phyloP scores from a whole-genome alignment of 2,888 invertebrate species.

The Notodonta dromedarius region DNA sequence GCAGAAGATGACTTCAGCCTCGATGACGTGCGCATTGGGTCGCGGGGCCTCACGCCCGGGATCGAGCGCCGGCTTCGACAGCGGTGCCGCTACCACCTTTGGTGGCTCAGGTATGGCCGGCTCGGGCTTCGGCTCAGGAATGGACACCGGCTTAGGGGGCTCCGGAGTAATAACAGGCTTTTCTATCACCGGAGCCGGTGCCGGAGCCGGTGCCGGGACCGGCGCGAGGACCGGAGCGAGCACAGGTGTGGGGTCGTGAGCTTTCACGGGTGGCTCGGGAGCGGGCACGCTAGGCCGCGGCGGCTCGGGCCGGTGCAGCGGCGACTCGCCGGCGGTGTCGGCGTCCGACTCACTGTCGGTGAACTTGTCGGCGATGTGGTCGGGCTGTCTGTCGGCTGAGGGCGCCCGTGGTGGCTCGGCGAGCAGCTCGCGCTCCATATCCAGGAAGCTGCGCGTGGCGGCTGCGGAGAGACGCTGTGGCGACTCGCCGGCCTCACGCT shows the following conservation, averaged over 20 bases:
- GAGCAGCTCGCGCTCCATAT: conserved; percentile 78
- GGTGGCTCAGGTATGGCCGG: conserved; percentile 19
- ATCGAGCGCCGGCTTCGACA: conserved; percentile 36
- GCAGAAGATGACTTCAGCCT: conserved; percentile 88
- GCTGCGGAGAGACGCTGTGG: conserved; percentile 59
- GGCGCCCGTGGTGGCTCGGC: conserved; percentile 65
- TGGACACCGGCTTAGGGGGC: conserved; percentile 23
- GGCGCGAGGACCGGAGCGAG: conserved; percentile 39
- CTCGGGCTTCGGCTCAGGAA: conserved; percentile 64
- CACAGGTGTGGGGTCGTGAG: conserved; percentile 35
- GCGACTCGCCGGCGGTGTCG: conserved; percentile 76
- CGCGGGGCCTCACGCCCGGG: conserved; percentile 50
- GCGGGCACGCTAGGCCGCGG: conserved; percentile 41
- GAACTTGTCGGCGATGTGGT: conserved; percentile 82
- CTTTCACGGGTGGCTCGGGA: conserved; percentile 32
- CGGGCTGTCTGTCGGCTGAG: conserved; percentile 64
- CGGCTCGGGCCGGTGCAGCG: conserved; percentile 65
- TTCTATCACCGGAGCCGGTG: conserved; percentile 32
- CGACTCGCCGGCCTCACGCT: conserved; percentile 62
- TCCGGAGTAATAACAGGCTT: conserved; percentile 63
- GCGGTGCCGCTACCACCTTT: conserved; percentile 23
- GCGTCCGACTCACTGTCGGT: conserved; percentile 85
- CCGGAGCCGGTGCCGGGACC: conserved; percentile 32
- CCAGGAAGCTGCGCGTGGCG: conserved; percentile 74
- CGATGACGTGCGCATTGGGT: conserved; percentile 80